phyloP scores from a whole-genome alignment of 2,113 vertebrate species.

The Bothrops jararaca region DNA sequence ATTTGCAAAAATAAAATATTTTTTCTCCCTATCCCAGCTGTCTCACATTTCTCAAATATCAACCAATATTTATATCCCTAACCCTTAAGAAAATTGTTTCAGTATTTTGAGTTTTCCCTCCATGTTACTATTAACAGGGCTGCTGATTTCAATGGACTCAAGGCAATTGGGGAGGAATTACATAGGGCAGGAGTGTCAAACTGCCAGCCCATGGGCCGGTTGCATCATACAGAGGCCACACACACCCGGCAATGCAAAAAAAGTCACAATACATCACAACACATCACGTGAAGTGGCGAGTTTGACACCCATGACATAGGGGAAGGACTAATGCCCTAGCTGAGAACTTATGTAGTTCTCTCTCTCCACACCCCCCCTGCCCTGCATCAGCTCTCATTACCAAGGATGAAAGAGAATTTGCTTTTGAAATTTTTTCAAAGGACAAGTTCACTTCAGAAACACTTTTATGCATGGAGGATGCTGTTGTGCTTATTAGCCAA shows the following conservation, averaged over 20 bases:
- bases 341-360: neutral
- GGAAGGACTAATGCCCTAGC: neutral
- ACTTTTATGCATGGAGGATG: neutral
- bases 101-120: neutral
- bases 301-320: neutral
- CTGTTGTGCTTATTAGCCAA: neutral
- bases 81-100: neutral
- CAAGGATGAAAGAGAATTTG: neutral
- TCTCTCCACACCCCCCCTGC: neutral
- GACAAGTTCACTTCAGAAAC: neutral
- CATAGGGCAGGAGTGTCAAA: too few species aligned
- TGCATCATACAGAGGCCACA: too few species aligned
- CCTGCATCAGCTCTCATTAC: neutral
- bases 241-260: too few species aligned
- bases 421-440: neutral
- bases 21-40: neutral
- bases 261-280: too few species aligned
- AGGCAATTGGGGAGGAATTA: neutral
- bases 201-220: too few species aligned
- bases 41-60: neutral
- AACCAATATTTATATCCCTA: neutral
- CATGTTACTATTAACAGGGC: neutral
- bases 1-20: neutral
- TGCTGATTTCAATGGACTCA: neutral
- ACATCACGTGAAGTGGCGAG: too few species aligned